These are phyloP conservation scores for Odocoileus virginianus DNA, from an alignment of 2,113 vertebrate genomes.

Conservation along the genomic window DNA sequence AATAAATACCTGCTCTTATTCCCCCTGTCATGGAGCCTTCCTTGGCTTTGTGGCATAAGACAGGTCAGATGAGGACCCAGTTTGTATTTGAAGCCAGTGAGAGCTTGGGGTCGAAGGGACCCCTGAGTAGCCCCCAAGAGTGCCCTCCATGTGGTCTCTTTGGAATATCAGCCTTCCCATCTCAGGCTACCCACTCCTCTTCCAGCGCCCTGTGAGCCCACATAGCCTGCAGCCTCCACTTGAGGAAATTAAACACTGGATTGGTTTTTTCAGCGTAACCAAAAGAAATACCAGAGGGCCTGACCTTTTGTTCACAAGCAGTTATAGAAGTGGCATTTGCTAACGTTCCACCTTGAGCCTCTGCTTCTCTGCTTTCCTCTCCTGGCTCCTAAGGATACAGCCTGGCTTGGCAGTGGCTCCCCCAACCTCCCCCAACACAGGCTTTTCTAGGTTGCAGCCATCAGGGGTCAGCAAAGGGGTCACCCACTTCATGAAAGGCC, in stretches of 20 bases:
- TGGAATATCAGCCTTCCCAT: background rate
- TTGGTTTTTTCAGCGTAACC: constrained; percentile 42
- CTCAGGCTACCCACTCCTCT: background rate
- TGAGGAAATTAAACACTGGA: constrained; percentile 56
- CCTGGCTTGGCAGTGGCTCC: background rate
- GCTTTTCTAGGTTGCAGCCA: background rate
- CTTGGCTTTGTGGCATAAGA: background rate
- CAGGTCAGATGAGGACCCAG: background rate
- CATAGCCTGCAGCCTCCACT: background rate
- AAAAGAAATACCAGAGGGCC: background rate
- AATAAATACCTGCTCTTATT: background rate
- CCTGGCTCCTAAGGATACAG: background rate
- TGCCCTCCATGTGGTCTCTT: background rate
- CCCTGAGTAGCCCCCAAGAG: background rate
- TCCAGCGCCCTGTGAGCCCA: accelerated
- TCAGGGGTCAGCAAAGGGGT: background rate
- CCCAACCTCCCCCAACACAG: background rate
- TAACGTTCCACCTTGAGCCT: background rate
- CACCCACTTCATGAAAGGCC: background rate
- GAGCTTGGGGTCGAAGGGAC: background rate
- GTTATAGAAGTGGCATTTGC: constrained; percentile 10
- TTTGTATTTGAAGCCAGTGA: background rate
- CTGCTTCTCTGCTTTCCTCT: background rate
- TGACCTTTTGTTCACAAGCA: constrained; percentile 2
- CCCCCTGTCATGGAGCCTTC: background rate